These are phyloP conservation scores for Bovichtus variegatus DNA, from an alignment of 2,797 vertebrate genomes.

Conservation along the genomic window DNA sequence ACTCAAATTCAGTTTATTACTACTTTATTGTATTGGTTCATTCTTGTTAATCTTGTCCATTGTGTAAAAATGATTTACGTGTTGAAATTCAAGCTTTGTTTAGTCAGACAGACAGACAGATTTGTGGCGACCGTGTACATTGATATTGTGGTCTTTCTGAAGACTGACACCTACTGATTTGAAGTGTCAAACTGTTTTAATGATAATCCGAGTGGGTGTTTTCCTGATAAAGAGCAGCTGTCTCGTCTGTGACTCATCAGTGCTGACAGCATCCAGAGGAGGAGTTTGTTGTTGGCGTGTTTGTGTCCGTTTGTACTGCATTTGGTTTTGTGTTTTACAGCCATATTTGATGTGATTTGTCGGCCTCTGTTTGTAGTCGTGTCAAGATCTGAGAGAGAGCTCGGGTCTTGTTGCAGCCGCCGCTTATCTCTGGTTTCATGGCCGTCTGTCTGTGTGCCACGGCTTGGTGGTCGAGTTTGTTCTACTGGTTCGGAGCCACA, in stretches of 20 bases:
- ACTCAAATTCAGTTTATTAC: slow-evolving; percentile 1
- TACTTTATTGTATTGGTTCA: neutral
- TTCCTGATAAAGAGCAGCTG: slow-evolving; percentile 66
- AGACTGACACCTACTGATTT: slow-evolving; percentile 33
- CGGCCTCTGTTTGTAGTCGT: slow-evolving; percentile 20
- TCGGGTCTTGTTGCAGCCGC: slow-evolving; percentile 18
- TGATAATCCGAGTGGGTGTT: slow-evolving; percentile 54
- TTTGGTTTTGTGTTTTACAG: slow-evolving; percentile 40
- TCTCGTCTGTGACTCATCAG: slow-evolving; percentile 37
- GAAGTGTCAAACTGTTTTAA: slow-evolving; percentile 44
- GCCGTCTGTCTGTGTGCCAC: slow-evolving; percentile 27
- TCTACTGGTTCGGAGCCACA: slow-evolving; percentile 25
- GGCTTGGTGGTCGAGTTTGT: slow-evolving; percentile 43
- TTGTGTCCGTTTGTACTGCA: slow-evolving; percentile 7
- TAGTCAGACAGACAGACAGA: neutral
- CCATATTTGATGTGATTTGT: slow-evolving; percentile 36
- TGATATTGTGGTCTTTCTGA: slow-evolving; percentile 19
- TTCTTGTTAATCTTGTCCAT: slow-evolving; percentile 10
- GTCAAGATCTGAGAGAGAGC: slow-evolving; percentile 13
- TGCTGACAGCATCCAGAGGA: slow-evolving; percentile 31
- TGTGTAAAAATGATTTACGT: neutral
- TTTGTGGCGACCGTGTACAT: slow-evolving; percentile 11
- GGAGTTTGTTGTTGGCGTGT: slow-evolving; percentile 23
- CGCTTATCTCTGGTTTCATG: slow-evolving; percentile 36
- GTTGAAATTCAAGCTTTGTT: neutral